Evolutionary conservation across 2,113 vertebrate species (phyloP).

Genomic region (Myotis yumanensis): DNA sequence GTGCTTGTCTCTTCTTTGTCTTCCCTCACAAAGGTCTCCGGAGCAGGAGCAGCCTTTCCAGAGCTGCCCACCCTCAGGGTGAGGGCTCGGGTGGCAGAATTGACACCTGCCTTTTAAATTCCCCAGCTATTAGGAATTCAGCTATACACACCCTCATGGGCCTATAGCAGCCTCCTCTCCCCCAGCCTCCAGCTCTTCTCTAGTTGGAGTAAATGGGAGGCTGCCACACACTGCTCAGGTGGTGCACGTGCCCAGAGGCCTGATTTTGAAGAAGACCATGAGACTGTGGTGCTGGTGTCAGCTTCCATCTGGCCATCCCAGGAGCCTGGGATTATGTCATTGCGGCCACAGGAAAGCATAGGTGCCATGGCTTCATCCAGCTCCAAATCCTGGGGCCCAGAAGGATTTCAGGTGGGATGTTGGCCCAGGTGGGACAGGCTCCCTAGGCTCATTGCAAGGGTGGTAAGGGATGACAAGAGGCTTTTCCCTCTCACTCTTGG

Average conservation of each 20-base stretch:
- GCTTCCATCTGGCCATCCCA: not conserved
- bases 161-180: not conserved
- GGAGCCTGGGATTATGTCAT: not conserved
- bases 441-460: not conserved
- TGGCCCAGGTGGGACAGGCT: not conserved
- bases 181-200: not conserved
- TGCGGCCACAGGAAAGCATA: not conserved
- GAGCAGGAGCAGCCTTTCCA: not conserved
- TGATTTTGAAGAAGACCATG: not conserved
- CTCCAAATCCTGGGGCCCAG: not conserved
- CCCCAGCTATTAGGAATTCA: not conserved
- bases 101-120: not conserved
- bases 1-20: not conserved
- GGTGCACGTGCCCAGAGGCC: not conserved
- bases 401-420: not conserved
- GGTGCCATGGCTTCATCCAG: rapidly evolving
- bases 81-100: not conserved
- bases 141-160: not conserved
- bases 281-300: not conserved
- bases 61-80: not conserved
- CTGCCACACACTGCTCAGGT: not conserved
- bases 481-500: not conserved
- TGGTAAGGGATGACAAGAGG: not conserved
- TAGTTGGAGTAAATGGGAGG: not conserved
- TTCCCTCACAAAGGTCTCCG: not conserved